These are phyloP conservation scores for Rhadina sibilatrix DNA, from an alignment of 2,113 vertebrate genomes.

Conservation along the genomic window DNA sequence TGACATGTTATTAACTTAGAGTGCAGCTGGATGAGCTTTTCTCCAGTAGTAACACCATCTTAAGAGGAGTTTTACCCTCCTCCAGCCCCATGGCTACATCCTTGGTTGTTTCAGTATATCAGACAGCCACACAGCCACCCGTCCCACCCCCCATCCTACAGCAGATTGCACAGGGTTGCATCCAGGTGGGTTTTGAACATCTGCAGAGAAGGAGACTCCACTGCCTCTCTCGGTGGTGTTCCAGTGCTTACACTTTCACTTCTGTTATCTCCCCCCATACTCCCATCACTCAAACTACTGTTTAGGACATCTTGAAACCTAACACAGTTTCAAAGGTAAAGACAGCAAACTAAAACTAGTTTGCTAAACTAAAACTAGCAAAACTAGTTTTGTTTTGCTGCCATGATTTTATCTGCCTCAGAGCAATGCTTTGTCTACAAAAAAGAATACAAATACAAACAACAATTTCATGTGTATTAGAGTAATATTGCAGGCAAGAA, in stretches of 20 bases:
- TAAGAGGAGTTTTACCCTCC: background rate
- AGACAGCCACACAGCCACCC: background rate
- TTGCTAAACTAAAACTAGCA: too few relatives aligned
- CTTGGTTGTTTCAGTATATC: background rate
- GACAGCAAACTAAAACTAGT: background rate
- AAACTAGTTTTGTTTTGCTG: background rate
- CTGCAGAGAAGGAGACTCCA: background rate
- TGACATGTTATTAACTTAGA: background rate
- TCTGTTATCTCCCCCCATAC: background rate
- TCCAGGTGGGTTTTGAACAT: background rate
- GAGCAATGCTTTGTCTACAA: background rate
- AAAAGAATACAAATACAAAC: background rate
- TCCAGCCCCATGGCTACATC: background rate
- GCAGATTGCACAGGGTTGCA: background rate
- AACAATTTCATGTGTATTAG: background rate
- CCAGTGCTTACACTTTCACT: background rate
- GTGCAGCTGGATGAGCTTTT: accelerated
- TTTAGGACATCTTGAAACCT: background rate
- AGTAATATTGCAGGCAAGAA: background rate
- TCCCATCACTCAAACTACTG: background rate
- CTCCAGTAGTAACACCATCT: background rate
- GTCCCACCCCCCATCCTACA: background rate
- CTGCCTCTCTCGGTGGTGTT: background rate
- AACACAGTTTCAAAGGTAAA: background rate
- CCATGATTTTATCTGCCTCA: background rate